Base-by-base conservation (phyloP, 2,797 vertebrate species). In the Manis javanica region DNA sequence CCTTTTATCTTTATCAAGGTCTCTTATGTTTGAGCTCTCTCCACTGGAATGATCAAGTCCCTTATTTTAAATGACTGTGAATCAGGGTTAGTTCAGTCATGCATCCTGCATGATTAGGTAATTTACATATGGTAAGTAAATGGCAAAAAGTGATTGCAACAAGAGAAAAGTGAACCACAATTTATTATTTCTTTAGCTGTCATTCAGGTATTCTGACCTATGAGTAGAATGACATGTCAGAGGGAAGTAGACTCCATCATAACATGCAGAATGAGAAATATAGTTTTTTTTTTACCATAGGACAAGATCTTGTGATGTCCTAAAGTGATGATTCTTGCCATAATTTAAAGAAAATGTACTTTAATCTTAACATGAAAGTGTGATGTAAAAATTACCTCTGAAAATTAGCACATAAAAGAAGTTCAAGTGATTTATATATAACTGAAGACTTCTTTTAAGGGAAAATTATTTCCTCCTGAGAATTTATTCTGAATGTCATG, bases 81-180 rank as follows among this genome's bases (percentile, higher is more conserved):
- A 84, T 95, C 57, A 83, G 78, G 49, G 1, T 90, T 96, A 21
- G 23, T 96, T 95, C 75, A 96, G 5, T 97, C 72, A 92, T 88
- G 39, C 51, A 90, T 49, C 24, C 77, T 94, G 63, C 78, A 95
- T 94, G 97, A 57, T 53, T 37, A 78, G 29, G 49, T 87, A 87
- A 95, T 97, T 96, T 92, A 92, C 59, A 68, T 90, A 86, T 94
- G 96, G 57, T 53, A 97, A 95, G 61, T 31, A 94, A 96, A 84
- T 78, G 93, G 74, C 53, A 98, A 95, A 96, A 91, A 34, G 49
- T 88, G 37, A 14, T 95, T 97, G 71, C 91, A 69, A 95, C 53
- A 57, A 64, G 21, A 21, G 72, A 51, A 96, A 92, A 87, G 2
- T 93, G 39, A 88, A 1, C 78, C 21, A 39, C 14, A 72, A 39